Base-by-base conservation (phyloP, 2,888 invertebrate species). In the Andrena trimmerana region DNA sequence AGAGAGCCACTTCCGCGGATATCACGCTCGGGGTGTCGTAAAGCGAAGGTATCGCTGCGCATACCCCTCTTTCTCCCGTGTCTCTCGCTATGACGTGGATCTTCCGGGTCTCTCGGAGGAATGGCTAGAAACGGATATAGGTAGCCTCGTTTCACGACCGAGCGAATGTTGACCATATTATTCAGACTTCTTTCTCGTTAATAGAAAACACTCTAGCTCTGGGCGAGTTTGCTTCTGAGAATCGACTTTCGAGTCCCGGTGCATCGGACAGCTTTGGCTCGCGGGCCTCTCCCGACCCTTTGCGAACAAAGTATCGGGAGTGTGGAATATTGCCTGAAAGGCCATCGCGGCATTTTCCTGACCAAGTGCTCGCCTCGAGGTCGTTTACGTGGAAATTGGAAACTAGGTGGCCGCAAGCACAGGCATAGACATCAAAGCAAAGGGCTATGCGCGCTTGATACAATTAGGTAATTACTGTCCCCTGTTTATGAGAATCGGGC, bases 111-210 rank as follows among this genome's bases (percentile, higher is more conserved):
- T 57, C 24, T 50, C 7, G 33, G 27, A 54, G 59, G 10, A 33
- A 33, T 16, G n/a, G 20, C 16, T 50, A 16, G 62, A 70, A 66
- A 72, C 50, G 27, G 60, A 60, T 10, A 52, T 16, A 54, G 72
- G 62, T 63, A 80, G 75, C 36, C 42, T 60, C 67, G 60, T 81
- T 84, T 78, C 76, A 70, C 86, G 81, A 82, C 73, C 54, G 59
- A 24, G 78, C 74, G 62, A 84, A 65, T 63, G 79, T 68, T 65
- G 70, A 60, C 50, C 73, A 42, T 63, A 77, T 78, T 74, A 48
- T 66, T 24, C 69, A 20, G 57, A 16, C 52, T 33, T 71, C 59
- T 62, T 52, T 31, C 31, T 27, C 57, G 16, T 27, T 78, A 50
- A 67, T 54, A 69, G 78, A 73, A 78, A 84, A 77, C 48, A n/a